Percentiles rank a stretch among this genome's conserved stretches.
Conservation (phyloP, 2,797 vertebrate species). For the Ctenopoma multispine region DNA sequence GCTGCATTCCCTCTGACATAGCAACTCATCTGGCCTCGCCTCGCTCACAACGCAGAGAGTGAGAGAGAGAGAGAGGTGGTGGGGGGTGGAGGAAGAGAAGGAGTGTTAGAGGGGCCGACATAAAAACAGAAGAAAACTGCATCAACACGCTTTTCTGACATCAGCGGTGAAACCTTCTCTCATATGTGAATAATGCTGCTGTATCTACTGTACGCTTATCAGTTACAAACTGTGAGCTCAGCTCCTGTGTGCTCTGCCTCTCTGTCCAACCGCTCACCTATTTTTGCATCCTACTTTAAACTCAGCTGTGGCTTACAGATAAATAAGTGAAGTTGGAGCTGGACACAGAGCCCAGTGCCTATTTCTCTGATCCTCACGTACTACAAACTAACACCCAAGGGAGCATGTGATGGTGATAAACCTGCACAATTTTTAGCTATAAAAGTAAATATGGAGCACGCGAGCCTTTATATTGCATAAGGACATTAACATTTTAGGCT, state of each 20-base stretch:
- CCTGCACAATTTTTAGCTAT: constrained; percentile 67
- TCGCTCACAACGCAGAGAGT: constrained; percentile 50
- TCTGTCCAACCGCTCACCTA: constrained; percentile 27
- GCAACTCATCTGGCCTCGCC: constrained; percentile 69
- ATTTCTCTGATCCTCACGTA: constrained; percentile 34
- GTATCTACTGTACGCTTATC: constrained; percentile 41
- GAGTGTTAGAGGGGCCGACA: background rate
- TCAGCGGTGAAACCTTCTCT: constrained; percentile 50
- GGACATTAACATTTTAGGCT: constrained; percentile 27
- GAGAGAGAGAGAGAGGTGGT: constrained; percentile 3
- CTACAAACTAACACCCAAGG: constrained; percentile 39
- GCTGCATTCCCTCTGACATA: constrained; percentile 74
- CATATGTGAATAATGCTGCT: constrained; percentile 6
- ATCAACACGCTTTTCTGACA: constrained; percentile 59
- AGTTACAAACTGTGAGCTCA: constrained; percentile 28
- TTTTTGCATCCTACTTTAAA: constrained; percentile 32
- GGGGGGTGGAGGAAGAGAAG: constrained; percentile 1
- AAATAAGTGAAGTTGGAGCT: constrained; percentile 52
- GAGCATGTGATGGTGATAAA: constrained; percentile 58
- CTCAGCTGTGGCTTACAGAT: constrained; percentile 57
- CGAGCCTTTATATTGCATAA: constrained; percentile 34
- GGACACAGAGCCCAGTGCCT: constrained; percentile 16
- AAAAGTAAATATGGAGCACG: constrained; percentile 59
- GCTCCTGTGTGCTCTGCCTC: constrained; percentile 17
- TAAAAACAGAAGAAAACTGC: constrained; percentile 21